phyloP scores from a whole-genome alignment of 2,113 vertebrate species.

The Odocoileus virginianus region DNA sequence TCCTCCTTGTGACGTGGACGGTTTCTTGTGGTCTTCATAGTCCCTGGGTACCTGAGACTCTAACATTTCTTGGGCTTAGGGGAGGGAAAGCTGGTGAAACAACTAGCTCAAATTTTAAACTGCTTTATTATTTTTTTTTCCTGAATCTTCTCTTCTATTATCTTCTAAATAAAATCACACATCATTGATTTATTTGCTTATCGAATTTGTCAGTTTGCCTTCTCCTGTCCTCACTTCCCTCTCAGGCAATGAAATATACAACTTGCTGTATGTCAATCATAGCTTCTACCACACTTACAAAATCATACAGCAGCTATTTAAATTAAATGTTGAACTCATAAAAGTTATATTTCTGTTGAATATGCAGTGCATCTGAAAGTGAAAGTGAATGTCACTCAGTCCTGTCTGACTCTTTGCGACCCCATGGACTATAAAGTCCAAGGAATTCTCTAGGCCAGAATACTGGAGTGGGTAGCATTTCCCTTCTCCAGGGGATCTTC shows the following conservation, averaged over 20 bases:
- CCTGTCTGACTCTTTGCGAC: not conserved
- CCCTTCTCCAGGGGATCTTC: no score
- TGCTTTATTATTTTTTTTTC: not conserved
- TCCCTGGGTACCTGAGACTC: fast-evolving
- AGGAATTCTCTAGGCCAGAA: no score
- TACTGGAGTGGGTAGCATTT: no score
- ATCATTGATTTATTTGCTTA: not conserved
- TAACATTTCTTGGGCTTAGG: not conserved
- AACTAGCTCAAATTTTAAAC: not conserved
- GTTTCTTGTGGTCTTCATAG: not conserved
- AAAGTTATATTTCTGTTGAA: not conserved
- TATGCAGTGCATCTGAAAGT: not conserved
- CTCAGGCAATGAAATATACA: not conserved
- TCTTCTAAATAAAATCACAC: not conserved
- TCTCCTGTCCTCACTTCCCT: not conserved
- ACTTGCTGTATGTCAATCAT: fast-evolving
- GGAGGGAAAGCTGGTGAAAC: not conserved
- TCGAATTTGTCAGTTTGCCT: not conserved
- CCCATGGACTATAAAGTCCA: no score
- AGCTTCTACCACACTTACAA: not conserved
- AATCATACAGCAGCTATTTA: not conserved
- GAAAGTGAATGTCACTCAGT: not conserved
- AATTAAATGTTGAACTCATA: not conserved
- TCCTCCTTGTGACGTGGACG: not conserved
- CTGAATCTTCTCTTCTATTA: not conserved